phyloP scores from a whole-genome alignment of 2,113 vertebrate species.

The Scomber scombrus region DNA sequence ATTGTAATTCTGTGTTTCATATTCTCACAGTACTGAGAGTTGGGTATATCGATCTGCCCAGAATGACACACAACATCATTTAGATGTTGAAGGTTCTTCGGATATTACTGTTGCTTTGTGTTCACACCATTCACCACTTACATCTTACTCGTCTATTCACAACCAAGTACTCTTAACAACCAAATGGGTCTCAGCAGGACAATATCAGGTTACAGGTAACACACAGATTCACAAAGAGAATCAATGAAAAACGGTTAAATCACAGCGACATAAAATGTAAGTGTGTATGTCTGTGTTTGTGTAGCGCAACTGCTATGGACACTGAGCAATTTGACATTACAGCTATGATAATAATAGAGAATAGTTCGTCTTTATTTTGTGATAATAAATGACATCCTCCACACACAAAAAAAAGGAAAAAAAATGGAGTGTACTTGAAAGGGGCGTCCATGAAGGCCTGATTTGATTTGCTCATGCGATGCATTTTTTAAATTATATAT shows the following conservation, averaged over 20 bases:
- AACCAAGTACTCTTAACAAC: too few species aligned
- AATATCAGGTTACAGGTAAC: neutral
- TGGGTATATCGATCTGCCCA: conserved; percentile 42
- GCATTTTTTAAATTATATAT: conserved; percentile 10
- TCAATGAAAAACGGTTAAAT: neutral
- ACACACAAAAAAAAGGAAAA: neutral
- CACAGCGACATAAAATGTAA: neutral
- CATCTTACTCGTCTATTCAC: too few species aligned
- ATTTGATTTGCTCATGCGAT: conserved; percentile 15
- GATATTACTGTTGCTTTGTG: neutral
- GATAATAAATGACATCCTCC: neutral
- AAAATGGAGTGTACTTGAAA: neutral
- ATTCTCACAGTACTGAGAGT: conserved; percentile 26
- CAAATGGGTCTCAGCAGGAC: too few species aligned
- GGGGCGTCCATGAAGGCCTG: conserved; percentile 1
- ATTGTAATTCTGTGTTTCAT: conserved; percentile 23
- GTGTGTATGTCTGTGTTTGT: neutral
- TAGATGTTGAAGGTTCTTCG: conserved; percentile 10
- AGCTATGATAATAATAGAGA: neutral
- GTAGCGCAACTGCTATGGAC: neutral
- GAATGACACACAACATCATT: conserved; percentile 18
- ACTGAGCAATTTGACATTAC: conserved; percentile 13
- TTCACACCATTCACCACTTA: too few species aligned
- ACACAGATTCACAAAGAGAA: neutral
- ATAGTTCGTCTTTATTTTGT: conserved; percentile 6